Percentiles rank a stretch among this genome's conserved stretches.
Evolutionary conservation across 2,797 vertebrate genomes (phyloP).

Genomic region (Diplodus sargus): DNA sequence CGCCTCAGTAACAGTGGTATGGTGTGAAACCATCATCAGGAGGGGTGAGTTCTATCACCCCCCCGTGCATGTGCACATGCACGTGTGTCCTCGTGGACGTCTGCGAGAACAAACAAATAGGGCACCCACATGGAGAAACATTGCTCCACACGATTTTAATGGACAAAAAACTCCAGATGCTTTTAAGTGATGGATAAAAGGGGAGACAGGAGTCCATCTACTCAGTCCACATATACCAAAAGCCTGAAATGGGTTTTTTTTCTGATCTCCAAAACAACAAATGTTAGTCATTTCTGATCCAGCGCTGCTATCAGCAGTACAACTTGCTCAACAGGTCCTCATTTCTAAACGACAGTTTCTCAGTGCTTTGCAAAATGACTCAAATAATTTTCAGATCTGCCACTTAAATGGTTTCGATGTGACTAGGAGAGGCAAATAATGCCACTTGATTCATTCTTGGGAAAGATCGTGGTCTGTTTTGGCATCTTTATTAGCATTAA

Average conservation of each 20-base stretch:
- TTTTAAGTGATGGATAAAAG: not conserved
- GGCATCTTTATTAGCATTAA: too few species aligned
- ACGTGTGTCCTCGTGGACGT: not conserved
- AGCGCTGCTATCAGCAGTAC: not conserved
- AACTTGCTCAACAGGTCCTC: not conserved
- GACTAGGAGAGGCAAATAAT: not conserved
- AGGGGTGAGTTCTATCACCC: not conserved
- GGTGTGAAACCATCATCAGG: not conserved
- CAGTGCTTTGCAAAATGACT: not conserved
- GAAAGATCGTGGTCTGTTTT: not conserved
- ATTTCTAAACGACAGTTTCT: not conserved
- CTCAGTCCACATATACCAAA: not conserved
- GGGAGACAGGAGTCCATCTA: not conserved
- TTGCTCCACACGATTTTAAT: not conserved
- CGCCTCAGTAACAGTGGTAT: not conserved
- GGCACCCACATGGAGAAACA: not conserved
- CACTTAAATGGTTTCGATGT: not conserved
- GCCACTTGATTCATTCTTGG: not conserved
- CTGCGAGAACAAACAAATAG: not conserved
- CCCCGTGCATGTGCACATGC: not conserved
- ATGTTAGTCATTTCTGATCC: not conserved
- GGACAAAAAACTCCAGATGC: not conserved
- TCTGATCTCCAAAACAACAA: not conserved
- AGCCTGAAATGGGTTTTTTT: not conserved
- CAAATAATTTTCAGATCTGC: not conserved